Base-by-base conservation (phyloP, 2,113 vertebrate genomes). In the Otolemur garnettii region DNA sequence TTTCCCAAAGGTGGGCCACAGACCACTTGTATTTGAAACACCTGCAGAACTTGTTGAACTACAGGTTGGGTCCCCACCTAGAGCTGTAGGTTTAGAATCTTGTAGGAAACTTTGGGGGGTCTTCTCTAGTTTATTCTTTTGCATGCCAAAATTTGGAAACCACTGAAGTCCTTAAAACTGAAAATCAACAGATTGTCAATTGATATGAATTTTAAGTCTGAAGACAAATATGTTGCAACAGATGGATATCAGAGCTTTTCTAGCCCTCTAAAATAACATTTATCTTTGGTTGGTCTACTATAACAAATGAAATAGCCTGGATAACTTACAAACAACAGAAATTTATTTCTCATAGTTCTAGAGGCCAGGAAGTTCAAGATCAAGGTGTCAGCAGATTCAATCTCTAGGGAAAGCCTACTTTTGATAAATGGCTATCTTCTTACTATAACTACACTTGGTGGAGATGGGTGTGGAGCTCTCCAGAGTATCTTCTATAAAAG, bases 201-300 rank as follows among this genome's bases (percentile, higher is more conserved):
- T 68, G n/a, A 45, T 66, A 8, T 33, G 38, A 42, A 88, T 66
- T 91, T 94, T 74, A 91, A 89, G 26, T 53, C 7, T 22, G 83
- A 69, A 89, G 82, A 89, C 5, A 90, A 93, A 50, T 59, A 57
- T 59, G 62, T 77, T 77, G 17, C n/a, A 95, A 84, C 14, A 35
- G 53, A 80, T 33, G 42, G 14, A 33, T 57, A 59, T 33, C 30
- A 79, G 69, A 72, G 26, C 2, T 18, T 45, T 14, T 42, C 22
- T 10, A 26, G 11, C 78, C 50, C 8, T 71, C 24, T 83, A 89
- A 93, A 93, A 74, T 80, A 71, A 75, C 18, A 45, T 64, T 66
- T 87, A 28, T 72, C 59, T 78, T 12, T 38, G 22, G 59, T 92
- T 50, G 42, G 33, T 26, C 38, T 28, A 0, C 64, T 81, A 11